A percentile compares a stretch with the other conserved stretches of the same genome.
These are phyloP conservation scores for Geophilus truncorum DNA, from an alignment of 2,888 invertebrate genomes.

Conservation along the genomic window DNA sequence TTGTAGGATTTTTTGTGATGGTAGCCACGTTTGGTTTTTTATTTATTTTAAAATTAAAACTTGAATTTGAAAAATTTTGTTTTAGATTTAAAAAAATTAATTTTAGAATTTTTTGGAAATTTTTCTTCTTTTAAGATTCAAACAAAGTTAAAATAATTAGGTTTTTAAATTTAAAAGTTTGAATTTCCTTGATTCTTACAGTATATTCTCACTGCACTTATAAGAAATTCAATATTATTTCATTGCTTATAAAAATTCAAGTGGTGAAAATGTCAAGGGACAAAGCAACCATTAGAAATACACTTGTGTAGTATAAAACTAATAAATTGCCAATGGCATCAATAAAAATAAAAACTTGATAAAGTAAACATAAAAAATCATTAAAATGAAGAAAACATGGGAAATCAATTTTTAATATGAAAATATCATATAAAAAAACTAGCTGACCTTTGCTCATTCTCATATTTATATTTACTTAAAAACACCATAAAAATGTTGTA, in stretches of 20 bases:
- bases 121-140: background rate
- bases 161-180: too few species aligned
- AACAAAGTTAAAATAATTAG: too few species aligned
- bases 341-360: background rate
- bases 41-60: background rate
- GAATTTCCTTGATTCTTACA: too few species aligned
- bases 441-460: too few species aligned
- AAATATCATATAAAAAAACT: background rate
- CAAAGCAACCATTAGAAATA: background rate
- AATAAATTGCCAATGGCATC: background rate
- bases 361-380: background rate
- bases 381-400: background rate
- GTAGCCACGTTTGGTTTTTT: too few species aligned
- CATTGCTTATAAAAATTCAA: background rate
- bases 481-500: background rate
- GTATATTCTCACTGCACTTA: background rate
- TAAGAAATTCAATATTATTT: background rate
- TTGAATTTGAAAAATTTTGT: background rate
- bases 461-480: background rate
- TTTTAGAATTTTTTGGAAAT: background rate
- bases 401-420: background rate
- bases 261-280: background rate
- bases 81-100: background rate
- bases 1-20: too few species aligned
- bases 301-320: background rate